Percentiles rank a stretch among this genome's conserved stretches.
These are phyloP conservation scores for Zaprionus davidi DNA, from an alignment of 1,140 invertebrate species.

Conservation along the genomic window DNA sequence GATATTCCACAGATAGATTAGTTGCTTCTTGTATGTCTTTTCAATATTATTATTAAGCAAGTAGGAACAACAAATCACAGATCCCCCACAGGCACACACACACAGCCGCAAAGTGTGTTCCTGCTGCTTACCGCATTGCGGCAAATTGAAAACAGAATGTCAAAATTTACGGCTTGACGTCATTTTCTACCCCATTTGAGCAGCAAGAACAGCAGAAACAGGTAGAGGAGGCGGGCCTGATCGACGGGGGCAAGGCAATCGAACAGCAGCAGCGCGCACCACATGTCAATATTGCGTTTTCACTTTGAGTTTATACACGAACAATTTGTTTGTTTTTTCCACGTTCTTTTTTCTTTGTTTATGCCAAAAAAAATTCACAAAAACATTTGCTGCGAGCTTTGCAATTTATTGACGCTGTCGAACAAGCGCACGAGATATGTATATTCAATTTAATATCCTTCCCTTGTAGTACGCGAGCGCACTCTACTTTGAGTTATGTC, in stretches of 20 bases:
- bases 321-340: constrained; percentile 65
- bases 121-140: constrained; percentile 44
- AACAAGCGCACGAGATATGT: constrained; percentile 10
- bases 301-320: constrained; percentile 33
- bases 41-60: constrained; percentile 53
- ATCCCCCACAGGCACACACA: constrained; percentile 35
- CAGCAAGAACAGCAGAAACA: background rate
- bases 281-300: constrained; percentile 79
- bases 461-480: constrained; percentile 16
- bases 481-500: constrained; percentile 65
- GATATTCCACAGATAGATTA: constrained; percentile 57
- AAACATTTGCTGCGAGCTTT: constrained; percentile 59
- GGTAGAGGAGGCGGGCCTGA: background rate
- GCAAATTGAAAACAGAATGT: constrained; percentile 62
- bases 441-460: background rate
- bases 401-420: constrained; percentile 54
- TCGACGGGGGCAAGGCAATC: constrained; percentile 6
- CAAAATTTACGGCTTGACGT: constrained; percentile 80
- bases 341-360: constrained; percentile 70
- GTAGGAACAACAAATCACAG: constrained; percentile 37
- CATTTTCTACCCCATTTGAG: constrained; percentile 42
- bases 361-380: constrained; percentile 63
- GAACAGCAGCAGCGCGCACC: constrained; percentile 33
- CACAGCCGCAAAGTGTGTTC: constrained; percentile 13
- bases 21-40: constrained; percentile 57